phyloP scores from a whole-genome alignment of 1,140 invertebrate genomes.

The Anoplolepis gracilipes region DNA sequence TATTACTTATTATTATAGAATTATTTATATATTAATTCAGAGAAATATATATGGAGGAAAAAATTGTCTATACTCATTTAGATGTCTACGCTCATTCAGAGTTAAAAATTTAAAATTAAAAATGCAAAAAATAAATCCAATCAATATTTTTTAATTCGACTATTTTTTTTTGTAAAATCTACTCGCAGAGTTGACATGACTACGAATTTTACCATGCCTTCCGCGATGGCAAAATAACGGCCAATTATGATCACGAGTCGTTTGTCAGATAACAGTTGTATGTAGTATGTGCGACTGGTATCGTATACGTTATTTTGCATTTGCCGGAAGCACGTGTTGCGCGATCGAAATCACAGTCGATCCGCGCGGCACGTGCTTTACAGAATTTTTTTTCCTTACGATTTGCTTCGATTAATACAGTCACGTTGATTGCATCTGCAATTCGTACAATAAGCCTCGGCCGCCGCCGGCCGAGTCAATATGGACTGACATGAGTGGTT shows the following conservation, averaged over 20 bases:
- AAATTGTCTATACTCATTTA: background rate
- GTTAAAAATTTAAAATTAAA: background rate
- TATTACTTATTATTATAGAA: no score
- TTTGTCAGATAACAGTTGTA: constrained; percentile 18
- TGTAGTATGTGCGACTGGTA: constrained; percentile 14
- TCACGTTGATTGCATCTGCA: constrained; percentile 83
- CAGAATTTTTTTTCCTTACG: background rate
- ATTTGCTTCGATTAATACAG: constrained; percentile 52
- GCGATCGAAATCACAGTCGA: background rate
- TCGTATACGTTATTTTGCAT: constrained; percentile 37
- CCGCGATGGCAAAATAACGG: background rate
- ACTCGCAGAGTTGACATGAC: background rate
- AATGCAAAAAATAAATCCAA: background rate
- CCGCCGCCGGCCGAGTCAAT: constrained; percentile 17
- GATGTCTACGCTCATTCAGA: background rate
- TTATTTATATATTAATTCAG: background rate
- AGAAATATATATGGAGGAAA: background rate
- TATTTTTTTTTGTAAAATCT: background rate
- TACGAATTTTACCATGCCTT: background rate
- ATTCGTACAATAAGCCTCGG: constrained; percentile 77
- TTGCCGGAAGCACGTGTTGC: constrained; percentile 24
- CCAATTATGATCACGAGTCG: background rate
- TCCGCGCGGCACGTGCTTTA: background rate
- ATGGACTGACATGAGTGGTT: constrained; percentile 28
- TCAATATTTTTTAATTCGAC: background rate